phyloP scores from a whole-genome alignment of 1,140 invertebrate species.

The Aporrectodea caliginosa region DNA sequence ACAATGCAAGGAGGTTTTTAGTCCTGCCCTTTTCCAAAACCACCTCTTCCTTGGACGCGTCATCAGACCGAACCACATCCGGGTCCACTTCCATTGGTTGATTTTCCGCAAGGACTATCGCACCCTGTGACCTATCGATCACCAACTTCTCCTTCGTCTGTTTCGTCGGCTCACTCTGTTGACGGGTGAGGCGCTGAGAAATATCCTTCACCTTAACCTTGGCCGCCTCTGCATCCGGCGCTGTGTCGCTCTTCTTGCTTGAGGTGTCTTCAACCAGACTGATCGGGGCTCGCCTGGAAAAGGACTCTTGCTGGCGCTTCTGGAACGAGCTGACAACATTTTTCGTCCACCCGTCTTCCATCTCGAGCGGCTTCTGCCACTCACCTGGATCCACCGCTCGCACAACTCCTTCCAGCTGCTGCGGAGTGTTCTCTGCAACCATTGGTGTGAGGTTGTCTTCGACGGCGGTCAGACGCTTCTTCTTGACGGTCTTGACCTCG shows the following conservation, averaged over 20 bases:
- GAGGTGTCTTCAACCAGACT: neutral
- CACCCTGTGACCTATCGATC: neutral
- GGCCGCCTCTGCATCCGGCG: neutral
- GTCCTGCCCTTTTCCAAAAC: neutral
- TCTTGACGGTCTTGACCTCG: neutral
- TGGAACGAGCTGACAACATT: constrained; percentile 7
- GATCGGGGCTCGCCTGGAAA: neutral
- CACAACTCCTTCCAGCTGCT: constrained; percentile 12
- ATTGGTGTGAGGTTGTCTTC: neutral
- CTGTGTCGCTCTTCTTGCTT: neutral
- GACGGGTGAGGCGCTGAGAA: neutral
- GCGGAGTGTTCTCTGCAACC: constrained; percentile 11
- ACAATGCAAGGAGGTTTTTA: neutral
- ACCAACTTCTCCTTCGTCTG: neutral
- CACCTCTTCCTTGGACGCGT: neutral
- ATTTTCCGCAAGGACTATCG: constrained; percentile 12
- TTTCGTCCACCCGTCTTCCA: constrained; percentile 11
- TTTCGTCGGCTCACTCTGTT: neutral
- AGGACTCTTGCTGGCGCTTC: neutral
- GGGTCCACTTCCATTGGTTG: neutral
- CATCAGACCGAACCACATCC: neutral
- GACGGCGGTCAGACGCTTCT: neutral
- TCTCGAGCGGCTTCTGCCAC: constrained; percentile 17
- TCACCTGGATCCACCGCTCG: constrained; percentile 13
- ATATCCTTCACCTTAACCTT: neutral